Conservation (phyloP, 2,797 vertebrate genomes). For the Microhierax caerulescens region DNA sequence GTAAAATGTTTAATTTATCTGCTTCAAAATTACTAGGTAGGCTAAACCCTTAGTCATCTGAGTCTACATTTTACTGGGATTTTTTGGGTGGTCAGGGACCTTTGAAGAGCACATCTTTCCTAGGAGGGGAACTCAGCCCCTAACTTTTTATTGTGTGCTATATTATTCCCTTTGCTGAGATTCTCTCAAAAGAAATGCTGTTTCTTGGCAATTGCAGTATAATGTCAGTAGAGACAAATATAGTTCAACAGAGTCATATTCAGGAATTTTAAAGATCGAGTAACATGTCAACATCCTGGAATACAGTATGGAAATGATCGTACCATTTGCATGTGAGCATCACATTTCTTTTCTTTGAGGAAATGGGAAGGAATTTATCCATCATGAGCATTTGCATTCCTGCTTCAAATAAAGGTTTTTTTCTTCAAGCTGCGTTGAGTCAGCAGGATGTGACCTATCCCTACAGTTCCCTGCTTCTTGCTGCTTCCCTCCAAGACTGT, state of each 20-base stretch:
- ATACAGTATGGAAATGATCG: background rate
- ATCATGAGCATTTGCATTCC: background rate
- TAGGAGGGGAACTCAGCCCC: background rate
- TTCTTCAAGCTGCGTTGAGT: background rate
- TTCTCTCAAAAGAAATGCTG: background rate
- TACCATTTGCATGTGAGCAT: background rate
- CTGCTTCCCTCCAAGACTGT: background rate
- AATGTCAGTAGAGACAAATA: background rate
- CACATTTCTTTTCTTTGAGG: background rate
- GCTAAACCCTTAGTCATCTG: background rate
- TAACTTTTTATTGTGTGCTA: background rate
- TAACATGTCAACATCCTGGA: background rate
- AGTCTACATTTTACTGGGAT: background rate
- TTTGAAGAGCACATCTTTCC: background rate
- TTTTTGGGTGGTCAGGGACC: background rate
- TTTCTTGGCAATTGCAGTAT: background rate
- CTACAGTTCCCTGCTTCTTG: background rate
- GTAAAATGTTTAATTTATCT: background rate
- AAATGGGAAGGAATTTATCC: background rate
- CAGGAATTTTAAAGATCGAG: background rate
- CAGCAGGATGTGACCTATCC: background rate
- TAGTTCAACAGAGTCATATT: background rate
- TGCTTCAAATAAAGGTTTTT: background rate
- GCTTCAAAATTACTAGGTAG: conserved; percentile 18
- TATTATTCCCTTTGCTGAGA: background rate